Evolutionary conservation across 2,797 vertebrate genomes (phyloP).

Genomic region (Leucoraja ocellata): DNA sequence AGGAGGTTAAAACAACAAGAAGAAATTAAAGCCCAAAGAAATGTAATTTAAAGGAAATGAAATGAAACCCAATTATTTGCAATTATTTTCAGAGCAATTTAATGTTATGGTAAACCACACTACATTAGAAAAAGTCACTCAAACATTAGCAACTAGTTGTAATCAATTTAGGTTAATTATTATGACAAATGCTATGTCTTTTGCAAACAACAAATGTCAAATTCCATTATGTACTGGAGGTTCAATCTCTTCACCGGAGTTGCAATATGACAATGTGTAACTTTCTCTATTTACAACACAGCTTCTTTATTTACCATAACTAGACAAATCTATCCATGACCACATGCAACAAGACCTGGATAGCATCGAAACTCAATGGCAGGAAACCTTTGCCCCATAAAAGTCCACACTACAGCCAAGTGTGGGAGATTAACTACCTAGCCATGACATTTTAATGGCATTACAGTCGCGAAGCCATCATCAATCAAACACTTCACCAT

Average conservation of each 20-base stretch:
- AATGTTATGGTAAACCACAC: neutral
- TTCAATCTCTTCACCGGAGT: neutral
- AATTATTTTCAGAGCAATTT: neutral
- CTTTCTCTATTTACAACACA: neutral
- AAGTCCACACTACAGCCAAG: too few relatives aligned
- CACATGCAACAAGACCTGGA: too few relatives aligned
- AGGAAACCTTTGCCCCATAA: too few relatives aligned
- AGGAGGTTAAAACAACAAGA: neutral
- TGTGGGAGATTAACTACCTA: too few relatives aligned
- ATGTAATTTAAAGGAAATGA: neutral
- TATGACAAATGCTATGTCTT: neutral
- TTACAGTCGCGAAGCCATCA: too few relatives aligned
- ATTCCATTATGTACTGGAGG: neutral
- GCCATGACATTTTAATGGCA: too few relatives aligned
- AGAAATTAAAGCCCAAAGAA: neutral
- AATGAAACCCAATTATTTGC: neutral
- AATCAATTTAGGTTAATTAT: neutral
- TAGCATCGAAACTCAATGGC: too few relatives aligned
- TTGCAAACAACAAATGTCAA: neutral
- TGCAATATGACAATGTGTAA: neutral
- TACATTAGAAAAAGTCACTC: neutral
- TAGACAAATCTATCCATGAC: too few relatives aligned
- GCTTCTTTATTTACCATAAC: too few relatives aligned
- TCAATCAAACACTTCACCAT: too few relatives aligned
- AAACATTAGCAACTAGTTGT: neutral